Evolutionary conservation across 2,888 invertebrate genomes (phyloP).

Genomic region (Tolmerus cingulatus): DNA sequence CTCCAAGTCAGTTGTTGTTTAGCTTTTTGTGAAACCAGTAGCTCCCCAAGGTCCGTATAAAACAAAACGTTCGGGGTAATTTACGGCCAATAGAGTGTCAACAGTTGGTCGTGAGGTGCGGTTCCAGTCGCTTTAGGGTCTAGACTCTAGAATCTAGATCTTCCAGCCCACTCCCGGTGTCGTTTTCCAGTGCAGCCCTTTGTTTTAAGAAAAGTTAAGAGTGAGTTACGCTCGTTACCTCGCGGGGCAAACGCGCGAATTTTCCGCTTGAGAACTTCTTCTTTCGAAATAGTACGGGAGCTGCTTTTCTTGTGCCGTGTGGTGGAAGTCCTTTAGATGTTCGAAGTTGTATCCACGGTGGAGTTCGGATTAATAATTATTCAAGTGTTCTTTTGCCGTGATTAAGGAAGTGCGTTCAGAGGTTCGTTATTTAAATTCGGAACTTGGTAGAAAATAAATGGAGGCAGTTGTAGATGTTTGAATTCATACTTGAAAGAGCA

Average conservation of each 20-base stretch:
- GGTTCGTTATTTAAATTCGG: not conserved
- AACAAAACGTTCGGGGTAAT: conserved; percentile 30
- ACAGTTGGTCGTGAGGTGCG: conserved; percentile 46
- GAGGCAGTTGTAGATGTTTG: not conserved
- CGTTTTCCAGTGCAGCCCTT: not conserved
- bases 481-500: not conserved
- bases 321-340: not conserved
- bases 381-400: not conserved
- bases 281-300: not conserved
- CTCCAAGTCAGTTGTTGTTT: not conserved
- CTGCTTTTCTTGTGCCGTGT: not conserved
- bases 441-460: not conserved
- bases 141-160: not conserved
- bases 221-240: not conserved
- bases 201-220: not conserved
- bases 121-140: not conserved
- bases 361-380: not conserved
- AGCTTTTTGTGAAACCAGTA: conserved; percentile 10
- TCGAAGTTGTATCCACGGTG: not conserved
- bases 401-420: not conserved
- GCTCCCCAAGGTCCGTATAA: conserved; percentile 39
- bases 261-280: not conserved
- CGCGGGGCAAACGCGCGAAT: not conserved
- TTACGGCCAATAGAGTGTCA: conserved; percentile 45
- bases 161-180: not conserved